Conservation (phyloP, 1,140 invertebrate genomes). For the Pachyrhynchus sulphureomaculatus region DNA sequence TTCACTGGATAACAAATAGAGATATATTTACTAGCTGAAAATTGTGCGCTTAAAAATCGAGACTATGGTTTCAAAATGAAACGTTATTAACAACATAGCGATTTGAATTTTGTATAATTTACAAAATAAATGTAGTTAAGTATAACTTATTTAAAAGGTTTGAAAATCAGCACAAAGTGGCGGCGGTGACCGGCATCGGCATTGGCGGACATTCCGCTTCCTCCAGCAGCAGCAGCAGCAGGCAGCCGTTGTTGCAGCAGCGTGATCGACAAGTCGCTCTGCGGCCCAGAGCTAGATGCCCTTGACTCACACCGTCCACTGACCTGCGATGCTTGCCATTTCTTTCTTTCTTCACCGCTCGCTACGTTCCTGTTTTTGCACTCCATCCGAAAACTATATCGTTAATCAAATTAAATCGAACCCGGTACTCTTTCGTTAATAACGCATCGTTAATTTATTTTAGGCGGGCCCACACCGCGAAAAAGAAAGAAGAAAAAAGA, state of each 20-base stretch:
- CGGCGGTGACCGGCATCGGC: constrained; percentile 1
- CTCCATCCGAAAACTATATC: constrained; percentile 25
- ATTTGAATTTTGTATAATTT: no score
- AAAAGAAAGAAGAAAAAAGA: constrained; percentile 21
- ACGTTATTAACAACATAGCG: no score
- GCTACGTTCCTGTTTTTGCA: constrained; percentile 29
- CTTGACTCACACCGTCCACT: constrained; percentile 31
- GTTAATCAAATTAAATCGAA: constrained; percentile 28
- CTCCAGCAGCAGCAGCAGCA: constrained; percentile 14
- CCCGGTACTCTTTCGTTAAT: constrained; percentile 29
- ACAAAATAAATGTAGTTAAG: no score
- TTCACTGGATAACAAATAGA: no score
- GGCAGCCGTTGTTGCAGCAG: neutral
- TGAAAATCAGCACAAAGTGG: neutral
- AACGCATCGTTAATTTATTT: constrained; percentile 22
- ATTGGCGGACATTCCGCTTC: neutral
- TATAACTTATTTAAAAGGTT: no score
- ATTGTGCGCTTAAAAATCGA: no score
- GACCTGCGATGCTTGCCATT: constrained; percentile 32
- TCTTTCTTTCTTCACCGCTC: constrained; percentile 28
- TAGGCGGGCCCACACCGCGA: constrained; percentile 12
- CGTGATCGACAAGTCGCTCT: constrained; percentile 25
- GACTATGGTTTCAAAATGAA: no score
- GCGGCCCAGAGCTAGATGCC: constrained; percentile 20
- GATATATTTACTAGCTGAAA: no score